Percentiles rank a stretch among this genome's conserved stretches.
Evolutionary conservation across 2,797 vertebrate species (phyloP).

Genomic region (Enteromius radiatus): DNA sequence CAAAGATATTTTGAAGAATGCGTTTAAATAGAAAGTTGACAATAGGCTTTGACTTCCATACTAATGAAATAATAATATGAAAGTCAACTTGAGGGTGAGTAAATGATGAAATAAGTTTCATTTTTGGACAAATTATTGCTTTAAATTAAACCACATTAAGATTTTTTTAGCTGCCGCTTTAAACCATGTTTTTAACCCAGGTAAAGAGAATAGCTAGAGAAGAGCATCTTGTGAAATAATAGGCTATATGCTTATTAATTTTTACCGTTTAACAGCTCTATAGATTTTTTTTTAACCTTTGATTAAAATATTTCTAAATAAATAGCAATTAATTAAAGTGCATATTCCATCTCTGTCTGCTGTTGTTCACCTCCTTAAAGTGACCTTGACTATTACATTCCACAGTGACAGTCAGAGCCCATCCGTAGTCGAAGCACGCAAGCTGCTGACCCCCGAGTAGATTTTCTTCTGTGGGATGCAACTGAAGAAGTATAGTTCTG

Average conservation of each 20-base stretch:
- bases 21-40: neutral
- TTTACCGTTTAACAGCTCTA: too few species aligned
- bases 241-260: too few species aligned
- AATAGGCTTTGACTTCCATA: neutral
- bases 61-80: neutral
- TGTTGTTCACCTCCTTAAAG: constrained; percentile 12
- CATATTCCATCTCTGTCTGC: neutral
- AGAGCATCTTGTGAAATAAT: too few species aligned
- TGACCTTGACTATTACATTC: constrained; percentile 34
- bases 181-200: neutral
- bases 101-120: neutral
- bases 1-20: neutral
- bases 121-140: neutral
- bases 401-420: constrained; percentile 8
- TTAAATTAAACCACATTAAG: neutral
- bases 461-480: neutral
- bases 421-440: constrained; percentile 47
- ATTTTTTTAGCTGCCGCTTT: neutral
- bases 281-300: too few species aligned
- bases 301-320: too few species aligned
- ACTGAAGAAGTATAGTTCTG: neutral
- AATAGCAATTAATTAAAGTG: neutral
- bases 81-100: neutral
- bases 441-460: neutral
- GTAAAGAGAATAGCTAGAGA: too few species aligned